Base-by-base conservation (phyloP, 2,113 vertebrate genomes). In the Tyto alba region DNA sequence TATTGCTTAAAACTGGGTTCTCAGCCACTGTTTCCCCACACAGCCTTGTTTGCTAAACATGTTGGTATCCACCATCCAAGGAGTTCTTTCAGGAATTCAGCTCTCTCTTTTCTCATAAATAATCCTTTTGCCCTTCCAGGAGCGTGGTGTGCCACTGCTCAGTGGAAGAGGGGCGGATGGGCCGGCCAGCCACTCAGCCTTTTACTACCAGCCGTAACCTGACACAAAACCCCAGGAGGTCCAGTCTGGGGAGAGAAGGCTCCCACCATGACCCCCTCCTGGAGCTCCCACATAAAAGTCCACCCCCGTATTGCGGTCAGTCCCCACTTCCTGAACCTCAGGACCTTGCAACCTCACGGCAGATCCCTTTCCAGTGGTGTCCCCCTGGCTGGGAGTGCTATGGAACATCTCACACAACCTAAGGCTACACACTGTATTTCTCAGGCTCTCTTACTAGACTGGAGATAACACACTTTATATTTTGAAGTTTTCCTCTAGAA, bases 341-440 rank as follows among this genome's bases (percentile, higher is more conserved):
- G 60, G 15, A 22, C 47, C 15, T 13, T 13, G n/a, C 13, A 53
- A 3, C 1, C 18, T 20, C 45, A 26, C 0, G 2, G 41, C 19
- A 85, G 16, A 7, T 34, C 36, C 76, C 32, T 18, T 59, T 16
- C 43, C 55, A 41, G 22, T 1, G 43, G 15, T 11, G 48, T 68
- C 30, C 45, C 38, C 45, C 45, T 29, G 19, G 2, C 75, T 66
- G 41, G 27, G 38, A 87, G 9, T 9, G 8, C 30, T 2, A 1
- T 4, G 48, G 34, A 29, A 48, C 2, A 0, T 59, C 52, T 53
- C 25, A 3, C 26, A 32, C 52, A 20, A 9, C 47, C 25, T 17
- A 16, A 52, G 67, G 30, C 8, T 55, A 52, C 36, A 36, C 34
- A 18, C 18, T 43, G 9, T n/a, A 22, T 20, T 88, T 59, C 59